Conservation (phyloP, 2,797 vertebrate species). For the Tympanoctomys barrerae region DNA sequence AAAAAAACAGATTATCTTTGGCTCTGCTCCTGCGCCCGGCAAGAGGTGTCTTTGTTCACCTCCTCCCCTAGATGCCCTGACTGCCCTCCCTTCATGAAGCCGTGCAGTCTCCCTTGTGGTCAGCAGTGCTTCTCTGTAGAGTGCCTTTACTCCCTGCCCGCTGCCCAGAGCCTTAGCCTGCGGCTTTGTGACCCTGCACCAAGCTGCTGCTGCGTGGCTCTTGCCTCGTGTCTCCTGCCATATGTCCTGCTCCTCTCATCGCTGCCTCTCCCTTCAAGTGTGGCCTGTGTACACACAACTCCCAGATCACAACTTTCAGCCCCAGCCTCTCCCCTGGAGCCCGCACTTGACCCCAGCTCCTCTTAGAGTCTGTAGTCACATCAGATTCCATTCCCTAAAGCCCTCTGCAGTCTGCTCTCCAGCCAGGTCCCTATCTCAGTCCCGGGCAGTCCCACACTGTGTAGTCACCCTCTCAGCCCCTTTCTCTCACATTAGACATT, state of each 20-base stretch:
- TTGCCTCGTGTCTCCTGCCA: neutral
- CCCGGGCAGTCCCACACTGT: neutral
- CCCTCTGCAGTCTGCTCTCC: neutral
- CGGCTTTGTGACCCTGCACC: neutral
- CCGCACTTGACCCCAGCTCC: neutral
- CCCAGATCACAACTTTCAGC: neutral
- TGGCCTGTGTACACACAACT: neutral
- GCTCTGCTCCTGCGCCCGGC: neutral
- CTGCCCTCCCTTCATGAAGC: neutral
- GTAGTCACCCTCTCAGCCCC: neutral
- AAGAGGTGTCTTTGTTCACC: neutral
- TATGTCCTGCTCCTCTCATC: neutral
- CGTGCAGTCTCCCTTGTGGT: neutral
- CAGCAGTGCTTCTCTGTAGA: neutral
- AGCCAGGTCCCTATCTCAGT: neutral
- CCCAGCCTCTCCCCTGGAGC: neutral
- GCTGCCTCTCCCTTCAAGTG: neutral
- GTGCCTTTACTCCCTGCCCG: neutral
- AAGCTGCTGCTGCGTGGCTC: neutral
- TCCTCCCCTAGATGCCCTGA: neutral
- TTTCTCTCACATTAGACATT: neutral
- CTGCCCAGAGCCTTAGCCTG: slow-evolving; percentile 38
- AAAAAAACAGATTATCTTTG: neutral
- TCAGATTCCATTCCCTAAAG: slow-evolving; percentile 29
- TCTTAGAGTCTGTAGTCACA: neutral